Conservation (phyloP, 2,888 invertebrate genomes). For the Xanthia icteritia region DNA sequence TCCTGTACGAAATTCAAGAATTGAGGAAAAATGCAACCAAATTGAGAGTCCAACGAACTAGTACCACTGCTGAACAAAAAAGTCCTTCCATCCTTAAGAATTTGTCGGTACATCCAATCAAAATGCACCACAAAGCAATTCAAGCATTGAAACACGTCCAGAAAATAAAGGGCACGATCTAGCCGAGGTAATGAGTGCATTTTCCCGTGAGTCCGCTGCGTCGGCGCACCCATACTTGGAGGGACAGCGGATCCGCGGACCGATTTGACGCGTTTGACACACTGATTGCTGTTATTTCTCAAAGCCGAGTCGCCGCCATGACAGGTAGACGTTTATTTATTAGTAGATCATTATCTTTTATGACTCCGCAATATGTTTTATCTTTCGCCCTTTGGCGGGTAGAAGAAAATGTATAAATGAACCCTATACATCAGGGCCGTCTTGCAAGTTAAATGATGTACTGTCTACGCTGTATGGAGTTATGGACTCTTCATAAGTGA, state of each 20-base stretch:
- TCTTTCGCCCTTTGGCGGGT: conserved; percentile 60
- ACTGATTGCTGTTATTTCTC: conserved; percentile 72
- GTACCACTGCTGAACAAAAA: neutral
- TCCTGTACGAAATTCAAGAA: neutral
- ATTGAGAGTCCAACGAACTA: neutral
- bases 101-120: neutral
- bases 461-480: conserved; percentile 20
- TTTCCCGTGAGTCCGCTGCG: conserved; percentile 59
- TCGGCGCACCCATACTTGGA: conserved; percentile 69
- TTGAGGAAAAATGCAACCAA: neutral
- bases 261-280: conserved; percentile 71
- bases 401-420: conserved; percentile 52
- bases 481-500: conserved; percentile 21
- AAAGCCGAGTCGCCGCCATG: conserved; percentile 67
- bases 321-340: conserved; percentile 69
- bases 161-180: conserved; percentile 54
- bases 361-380: conserved; percentile 63
- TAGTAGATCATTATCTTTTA: conserved; percentile 67
- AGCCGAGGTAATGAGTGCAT: conserved; percentile 65
- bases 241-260: conserved; percentile 66
- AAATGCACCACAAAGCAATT: conserved; percentile 14
- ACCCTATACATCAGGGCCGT: conserved; percentile 49
- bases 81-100: neutral
- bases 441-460: conserved; percentile 37
- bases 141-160: conserved; percentile 23